phyloP scores from a whole-genome alignment of 2,888 invertebrate species.

The Euplexia lucipara region DNA sequence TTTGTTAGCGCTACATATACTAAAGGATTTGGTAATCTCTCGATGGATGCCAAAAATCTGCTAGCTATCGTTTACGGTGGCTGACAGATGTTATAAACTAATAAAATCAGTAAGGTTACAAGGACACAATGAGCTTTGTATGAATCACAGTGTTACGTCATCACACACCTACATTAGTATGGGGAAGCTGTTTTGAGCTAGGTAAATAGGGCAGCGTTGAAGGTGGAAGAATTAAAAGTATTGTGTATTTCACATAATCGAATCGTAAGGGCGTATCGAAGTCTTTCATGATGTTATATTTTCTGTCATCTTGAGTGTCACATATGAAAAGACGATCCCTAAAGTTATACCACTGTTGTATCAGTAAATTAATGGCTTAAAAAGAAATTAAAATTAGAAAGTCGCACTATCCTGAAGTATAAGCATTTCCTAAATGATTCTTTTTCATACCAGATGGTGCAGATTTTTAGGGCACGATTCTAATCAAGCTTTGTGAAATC shows the following conservation, averaged over 20 bases:
- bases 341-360: background rate
- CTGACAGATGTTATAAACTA: constrained; percentile 19
- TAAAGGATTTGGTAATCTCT: background rate
- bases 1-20: constrained; percentile 1
- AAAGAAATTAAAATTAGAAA: background rate
- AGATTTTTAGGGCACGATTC: background rate
- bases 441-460: background rate
- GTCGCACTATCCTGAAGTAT: background rate
- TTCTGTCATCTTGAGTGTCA: background rate
- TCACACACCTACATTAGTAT: constrained; percentile 4
- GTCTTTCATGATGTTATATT: background rate
- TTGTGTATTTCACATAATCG: background rate
- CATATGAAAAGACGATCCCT: too few relatives aligned
- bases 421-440: background rate
- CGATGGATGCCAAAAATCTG: constrained; percentile 8
- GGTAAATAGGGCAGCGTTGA: constrained; percentile 11
- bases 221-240: constrained; percentile 17
- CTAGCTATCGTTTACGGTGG: constrained; percentile 16
- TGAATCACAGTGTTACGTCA: constrained; percentile 47
- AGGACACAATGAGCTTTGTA: constrained; percentile 35
- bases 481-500: background rate
- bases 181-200: constrained; percentile 5
- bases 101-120: constrained; percentile 40
- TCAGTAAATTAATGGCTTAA: background rate
- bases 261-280: background rate